phyloP scores from a whole-genome alignment of 2,113 vertebrate genomes.

The Serinus canaria region DNA sequence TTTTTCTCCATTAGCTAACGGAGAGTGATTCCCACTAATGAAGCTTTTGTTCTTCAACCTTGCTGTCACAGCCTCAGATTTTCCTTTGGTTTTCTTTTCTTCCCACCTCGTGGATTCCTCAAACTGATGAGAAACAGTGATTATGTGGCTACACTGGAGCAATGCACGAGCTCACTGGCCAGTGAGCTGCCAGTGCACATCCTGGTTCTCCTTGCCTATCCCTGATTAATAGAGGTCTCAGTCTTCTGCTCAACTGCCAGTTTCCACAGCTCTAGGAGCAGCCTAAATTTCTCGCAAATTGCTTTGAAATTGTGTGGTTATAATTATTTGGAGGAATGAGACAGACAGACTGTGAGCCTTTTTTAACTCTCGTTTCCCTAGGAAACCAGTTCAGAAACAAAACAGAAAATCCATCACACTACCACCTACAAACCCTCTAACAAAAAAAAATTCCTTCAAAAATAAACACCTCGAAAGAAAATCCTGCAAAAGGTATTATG shows the following conservation, averaged over 20 bases:
- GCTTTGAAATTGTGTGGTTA: neutral
- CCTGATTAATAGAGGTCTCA: neutral
- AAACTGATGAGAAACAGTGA: neutral
- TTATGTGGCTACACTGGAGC: neutral
- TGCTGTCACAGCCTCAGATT: neutral
- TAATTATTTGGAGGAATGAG: constrained; percentile 28
- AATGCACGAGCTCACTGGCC: neutral
- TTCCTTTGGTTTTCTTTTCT: neutral
- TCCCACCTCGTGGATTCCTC: neutral
- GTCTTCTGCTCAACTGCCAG: neutral
- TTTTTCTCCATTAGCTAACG: neutral
- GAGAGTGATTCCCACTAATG: neutral
- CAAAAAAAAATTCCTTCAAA: neutral
- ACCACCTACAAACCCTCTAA: neutral
- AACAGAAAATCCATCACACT: neutral
- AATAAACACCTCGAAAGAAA: neutral
- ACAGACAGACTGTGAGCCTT: constrained; percentile 42
- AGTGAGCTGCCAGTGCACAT: fast-evolving
- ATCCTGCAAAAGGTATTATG: neutral
- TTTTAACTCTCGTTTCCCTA: constrained; percentile 46
- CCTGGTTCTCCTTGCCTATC: neutral
- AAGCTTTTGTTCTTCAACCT: neutral
- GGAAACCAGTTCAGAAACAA: constrained; percentile 28
- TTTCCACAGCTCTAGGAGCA: neutral
- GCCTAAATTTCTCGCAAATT: neutral